Base-by-base conservation (phyloP, 2,113 vertebrate species). In the Suricata suricatta region DNA sequence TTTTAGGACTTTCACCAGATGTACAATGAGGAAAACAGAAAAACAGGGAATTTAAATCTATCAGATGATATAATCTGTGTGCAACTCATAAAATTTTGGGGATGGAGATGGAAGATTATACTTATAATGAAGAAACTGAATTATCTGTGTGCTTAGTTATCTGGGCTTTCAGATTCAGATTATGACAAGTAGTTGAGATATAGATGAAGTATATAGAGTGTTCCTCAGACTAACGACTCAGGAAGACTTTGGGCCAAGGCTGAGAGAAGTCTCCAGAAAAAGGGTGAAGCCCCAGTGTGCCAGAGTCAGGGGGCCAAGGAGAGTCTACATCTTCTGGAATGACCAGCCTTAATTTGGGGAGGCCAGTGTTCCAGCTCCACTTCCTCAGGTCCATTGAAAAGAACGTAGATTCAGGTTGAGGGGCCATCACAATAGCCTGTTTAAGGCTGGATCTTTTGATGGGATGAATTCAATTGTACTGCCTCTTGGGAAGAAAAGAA, bases 21-120 rank as follows among this genome's bases (percentile, higher is more conserved):
- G 7, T 76, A 60, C 64, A 94, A 41, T 83, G 81, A 90, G 19
- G 17, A 7, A 92, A 90, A 93, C 3, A 95, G 77, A 68, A 79
- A 97, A 92, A 68, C 23, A 81, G 57, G 19, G 93, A 74, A 90
- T 90, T 94, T 69, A 95, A 57, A 92, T 54, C 31, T 8, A 9
- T 84, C 47, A 80, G 83, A 84, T 54, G 3, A 74, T 52, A 87
- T 66, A 25, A 95, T 85, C 64, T 90, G 14, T 86, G 80, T 79
- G 25, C 10, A 69, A 19, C 8, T 60, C 52, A 41, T 27, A 79
- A 92, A 92, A 90, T 89, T 50, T 68, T 17, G 33, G 50, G 50
- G 19, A 19, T 79, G 25, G 9, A 5, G 10, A 92, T 41, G 91
- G 29, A 93, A 93, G 21, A 72, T 79, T 74, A 29, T 35, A 52